phyloP scores from a whole-genome alignment of 2,113 vertebrate genomes.

The Hypocryptadius cinnamomeus region DNA sequence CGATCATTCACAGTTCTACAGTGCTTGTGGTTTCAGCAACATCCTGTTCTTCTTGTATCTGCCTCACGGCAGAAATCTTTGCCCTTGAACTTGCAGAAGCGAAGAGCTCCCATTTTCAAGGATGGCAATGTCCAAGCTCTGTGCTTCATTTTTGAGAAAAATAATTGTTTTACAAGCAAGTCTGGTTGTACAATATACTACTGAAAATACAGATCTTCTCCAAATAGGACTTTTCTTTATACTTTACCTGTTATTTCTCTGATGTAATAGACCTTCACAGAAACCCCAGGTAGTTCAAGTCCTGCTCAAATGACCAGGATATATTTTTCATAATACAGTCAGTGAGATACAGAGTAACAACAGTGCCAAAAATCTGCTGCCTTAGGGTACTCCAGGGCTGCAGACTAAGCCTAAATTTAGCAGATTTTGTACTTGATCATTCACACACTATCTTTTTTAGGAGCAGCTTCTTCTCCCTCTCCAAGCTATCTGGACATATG shows the following conservation, averaged over 20 bases:
- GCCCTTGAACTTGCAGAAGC: neutral
- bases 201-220: neutral
- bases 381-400: neutral
- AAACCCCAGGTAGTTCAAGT: neutral
- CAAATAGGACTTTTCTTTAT: neutral
- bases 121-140: neutral
- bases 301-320: neutral
- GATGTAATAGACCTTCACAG: neutral
- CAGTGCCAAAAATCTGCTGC: neutral
- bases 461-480: neutral
- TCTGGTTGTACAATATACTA: neutral
- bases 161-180: neutral
- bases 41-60: neutral
- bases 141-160: neutral
- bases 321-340: neutral
- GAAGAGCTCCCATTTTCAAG: neutral
- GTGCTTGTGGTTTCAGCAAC: neutral
- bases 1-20: neutral
- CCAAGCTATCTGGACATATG: neutral
- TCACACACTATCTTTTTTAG: neutral
- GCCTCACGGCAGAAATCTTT: neutral
- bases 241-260: neutral
- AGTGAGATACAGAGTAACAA: neutral
- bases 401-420: neutral
- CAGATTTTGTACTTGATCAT: neutral